Percentiles rank a stretch among this genome's conserved stretches.
phyloP scores from a whole-genome alignment of 2,888 invertebrate species.

The Drosophila rellima region DNA sequence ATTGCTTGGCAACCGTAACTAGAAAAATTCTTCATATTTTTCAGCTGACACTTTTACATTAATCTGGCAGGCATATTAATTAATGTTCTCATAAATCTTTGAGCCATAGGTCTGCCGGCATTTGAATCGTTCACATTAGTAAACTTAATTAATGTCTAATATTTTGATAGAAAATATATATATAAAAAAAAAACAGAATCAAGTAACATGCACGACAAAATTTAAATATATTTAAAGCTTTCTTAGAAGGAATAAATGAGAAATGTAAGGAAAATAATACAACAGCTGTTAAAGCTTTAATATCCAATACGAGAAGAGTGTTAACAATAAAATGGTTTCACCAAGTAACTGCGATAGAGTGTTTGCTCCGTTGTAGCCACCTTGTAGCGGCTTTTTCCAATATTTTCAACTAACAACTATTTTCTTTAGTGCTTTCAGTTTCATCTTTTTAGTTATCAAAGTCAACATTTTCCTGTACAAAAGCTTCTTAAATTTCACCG shows the following conservation, averaged over 20 bases:
- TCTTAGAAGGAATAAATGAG: background rate
- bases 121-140: slow-evolving; percentile 17
- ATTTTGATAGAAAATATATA: background rate
- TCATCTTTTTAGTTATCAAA: background rate
- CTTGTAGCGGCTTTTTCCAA: background rate
- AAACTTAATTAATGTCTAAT: slow-evolving; percentile 8
- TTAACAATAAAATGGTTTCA: too few species aligned
- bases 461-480: slow-evolving; percentile 6
- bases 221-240: background rate
- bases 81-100: slow-evolving; percentile 54
- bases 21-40: slow-evolving; percentile 57
- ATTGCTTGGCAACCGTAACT: slow-evolving; percentile 24
- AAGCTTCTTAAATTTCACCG: background rate
- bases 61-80: slow-evolving; percentile 54
- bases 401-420: background rate
- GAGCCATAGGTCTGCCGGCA: slow-evolving; percentile 3
- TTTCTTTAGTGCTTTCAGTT: slow-evolving; percentile 18
- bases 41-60: slow-evolving; percentile 49
- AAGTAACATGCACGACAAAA: too few species aligned
- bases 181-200: background rate
- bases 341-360: too few species aligned
- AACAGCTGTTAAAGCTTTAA: too few species aligned
- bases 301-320: too few species aligned
- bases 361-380: too few species aligned
- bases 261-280: background rate